Conservation (phyloP, 2,113 vertebrate genomes). For the Hemiscyllium ocellatum region DNA sequence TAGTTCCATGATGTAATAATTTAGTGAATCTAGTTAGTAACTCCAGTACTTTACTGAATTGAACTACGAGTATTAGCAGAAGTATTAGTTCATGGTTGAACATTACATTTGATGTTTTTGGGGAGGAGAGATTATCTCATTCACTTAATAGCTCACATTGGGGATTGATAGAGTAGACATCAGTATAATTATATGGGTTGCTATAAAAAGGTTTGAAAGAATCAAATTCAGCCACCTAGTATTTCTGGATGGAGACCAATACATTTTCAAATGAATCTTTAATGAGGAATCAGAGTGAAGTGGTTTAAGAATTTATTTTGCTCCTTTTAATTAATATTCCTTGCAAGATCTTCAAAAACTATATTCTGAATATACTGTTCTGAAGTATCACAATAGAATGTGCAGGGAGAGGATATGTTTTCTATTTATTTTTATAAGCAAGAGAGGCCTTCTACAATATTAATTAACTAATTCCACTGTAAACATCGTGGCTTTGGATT, state of each 20-base stretch:
- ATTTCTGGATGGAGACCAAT: neutral
- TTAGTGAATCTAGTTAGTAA: neutral
- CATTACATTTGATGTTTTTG: neutral
- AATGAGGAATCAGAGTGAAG: neutral
- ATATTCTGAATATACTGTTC: neutral
- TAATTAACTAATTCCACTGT: neutral
- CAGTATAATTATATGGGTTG: neutral
- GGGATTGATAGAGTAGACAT: neutral
- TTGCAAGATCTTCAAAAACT: neutral
- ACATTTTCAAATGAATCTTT: neutral
- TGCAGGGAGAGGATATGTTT: neutral
- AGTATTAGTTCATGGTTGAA: neutral
- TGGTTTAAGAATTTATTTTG: neutral
- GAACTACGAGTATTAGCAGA: neutral
- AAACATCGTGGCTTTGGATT: constrained; percentile 8
- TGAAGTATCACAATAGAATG: neutral
- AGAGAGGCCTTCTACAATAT: neutral
- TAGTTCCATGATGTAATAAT: neutral
- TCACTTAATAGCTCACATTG: neutral
- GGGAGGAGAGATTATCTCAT: neutral
- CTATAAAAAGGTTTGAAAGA: neutral
- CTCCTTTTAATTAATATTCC: neutral
- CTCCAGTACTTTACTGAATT: neutral
- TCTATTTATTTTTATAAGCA: neutral
- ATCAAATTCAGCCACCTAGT: neutral